These are phyloP conservation scores for Ladona fulva DNA, from an alignment of 1,140 invertebrate genomes.

Conservation along the genomic window DNA sequence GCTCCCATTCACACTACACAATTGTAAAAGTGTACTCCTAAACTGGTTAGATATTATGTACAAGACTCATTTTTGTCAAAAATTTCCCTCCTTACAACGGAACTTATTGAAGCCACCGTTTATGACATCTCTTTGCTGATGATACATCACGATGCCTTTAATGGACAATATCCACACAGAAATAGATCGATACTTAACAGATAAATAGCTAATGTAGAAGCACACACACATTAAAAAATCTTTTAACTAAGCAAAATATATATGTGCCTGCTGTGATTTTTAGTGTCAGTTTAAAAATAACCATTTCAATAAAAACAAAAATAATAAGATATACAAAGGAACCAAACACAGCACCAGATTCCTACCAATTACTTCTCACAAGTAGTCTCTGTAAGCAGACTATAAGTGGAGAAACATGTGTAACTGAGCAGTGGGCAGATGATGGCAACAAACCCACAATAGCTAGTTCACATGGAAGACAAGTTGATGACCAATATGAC, in stretches of 20 bases:
- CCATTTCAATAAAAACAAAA: not conserved
- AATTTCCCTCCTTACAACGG: not conserved
- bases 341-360: constrained; percentile 9
- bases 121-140: not conserved
- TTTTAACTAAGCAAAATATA: not conserved
- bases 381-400: not conserved
- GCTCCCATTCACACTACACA: not conserved
- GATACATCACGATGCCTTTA: not conserved
- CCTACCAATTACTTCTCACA: not conserved
- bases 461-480: not conserved
- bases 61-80: not conserved
- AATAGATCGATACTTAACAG: not conserved
- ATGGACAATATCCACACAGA: not conserved
- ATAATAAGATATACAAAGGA: not conserved
- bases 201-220: not conserved
- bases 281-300: not conserved
- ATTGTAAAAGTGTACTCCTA: not conserved
- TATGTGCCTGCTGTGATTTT: not conserved
- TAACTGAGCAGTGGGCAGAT: not conserved
- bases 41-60: not conserved
- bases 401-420: not conserved
- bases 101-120: not conserved
- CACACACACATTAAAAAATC: not conserved
- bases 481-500: not conserved
- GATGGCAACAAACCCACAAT: not conserved